These are phyloP conservation scores for Aepyceros melampus DNA, from an alignment of 2,113 vertebrate genomes.

Conservation along the genomic window DNA sequence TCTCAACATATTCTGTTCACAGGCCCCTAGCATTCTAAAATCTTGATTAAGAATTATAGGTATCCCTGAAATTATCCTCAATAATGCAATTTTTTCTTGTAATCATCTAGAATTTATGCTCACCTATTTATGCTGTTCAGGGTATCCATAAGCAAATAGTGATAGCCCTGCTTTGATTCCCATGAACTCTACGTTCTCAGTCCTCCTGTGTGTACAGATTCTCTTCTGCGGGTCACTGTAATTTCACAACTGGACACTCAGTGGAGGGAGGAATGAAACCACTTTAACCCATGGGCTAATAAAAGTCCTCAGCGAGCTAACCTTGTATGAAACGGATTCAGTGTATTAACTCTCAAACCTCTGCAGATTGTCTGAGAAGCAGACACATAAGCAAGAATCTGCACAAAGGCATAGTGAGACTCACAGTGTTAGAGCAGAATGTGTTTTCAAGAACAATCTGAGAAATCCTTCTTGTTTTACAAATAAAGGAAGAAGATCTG, in stretches of 20 bases:
- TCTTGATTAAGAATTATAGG: slow-evolving; percentile 9
- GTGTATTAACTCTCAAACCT: background rate
- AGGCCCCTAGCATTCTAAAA: background rate
- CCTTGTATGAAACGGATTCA: background rate
- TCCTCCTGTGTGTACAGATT: background rate
- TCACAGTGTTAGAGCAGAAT: background rate
- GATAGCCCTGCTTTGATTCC: background rate
- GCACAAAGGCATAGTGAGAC: background rate
- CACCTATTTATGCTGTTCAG: background rate
- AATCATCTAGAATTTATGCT: background rate
- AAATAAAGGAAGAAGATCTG: background rate
- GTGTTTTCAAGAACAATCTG: background rate
- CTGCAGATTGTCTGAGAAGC: background rate
- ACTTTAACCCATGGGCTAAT: background rate
- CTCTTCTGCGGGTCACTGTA: background rate
- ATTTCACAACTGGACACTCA: slow-evolving; percentile 3
- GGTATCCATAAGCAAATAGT: background rate
- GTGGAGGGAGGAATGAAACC: background rate
- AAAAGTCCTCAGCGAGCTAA: background rate
- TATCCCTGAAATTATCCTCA: background rate
- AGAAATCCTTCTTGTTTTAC: background rate
- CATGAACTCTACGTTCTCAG: background rate
- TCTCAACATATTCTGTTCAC: background rate
- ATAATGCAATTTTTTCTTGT: background rate
- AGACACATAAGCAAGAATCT: background rate